These are phyloP conservation scores for Prionace glauca DNA, from an alignment of 2,797 vertebrate genomes.

Conservation along the genomic window DNA sequence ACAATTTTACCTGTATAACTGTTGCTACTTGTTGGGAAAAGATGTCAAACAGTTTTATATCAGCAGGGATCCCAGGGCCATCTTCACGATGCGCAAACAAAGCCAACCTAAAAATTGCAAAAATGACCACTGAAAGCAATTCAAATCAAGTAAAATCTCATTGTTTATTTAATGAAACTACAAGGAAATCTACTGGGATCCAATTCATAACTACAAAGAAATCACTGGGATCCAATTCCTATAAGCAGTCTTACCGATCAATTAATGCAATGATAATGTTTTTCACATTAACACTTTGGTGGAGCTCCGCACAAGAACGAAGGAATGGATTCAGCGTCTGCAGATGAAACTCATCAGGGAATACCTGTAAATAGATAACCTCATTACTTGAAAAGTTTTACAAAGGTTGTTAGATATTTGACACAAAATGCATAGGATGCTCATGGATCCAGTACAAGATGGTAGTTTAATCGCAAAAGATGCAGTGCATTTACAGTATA, in stretches of 20 bases:
- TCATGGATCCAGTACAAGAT: neutral
- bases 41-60: slow-evolving; percentile 97
- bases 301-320: slow-evolving; percentile 90
- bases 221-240: neutral
- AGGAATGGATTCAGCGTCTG: slow-evolving; percentile 96
- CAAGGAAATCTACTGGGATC: neutral
- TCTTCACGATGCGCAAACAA: slow-evolving; percentile 97
- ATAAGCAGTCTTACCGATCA: slow-evolving; percentile 70
- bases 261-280: slow-evolving; percentile 99
- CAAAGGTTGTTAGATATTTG: neutral
- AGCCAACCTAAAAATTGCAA: slow-evolving; percentile 68
- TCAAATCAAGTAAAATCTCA: slow-evolving; percentile 8
- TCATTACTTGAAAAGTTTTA: neutral
- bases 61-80: slow-evolving; percentile 91
- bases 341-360: slow-evolving; percentile 97
- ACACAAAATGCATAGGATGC: neutral
- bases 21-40: slow-evolving; percentile 98
- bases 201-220: neutral
- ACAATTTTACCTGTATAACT: slow-evolving; percentile 81
- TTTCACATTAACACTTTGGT: slow-evolving; percentile 97
- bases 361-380: slow-evolving; percentile 65
- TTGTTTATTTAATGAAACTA: neutral
- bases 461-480: neutral
- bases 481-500: neutral
- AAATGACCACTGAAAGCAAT: neutral